Percentiles rank a stretch among this genome's conserved stretches.
phyloP scores from a whole-genome alignment of 2,888 invertebrate genomes.

The Anoncus sp. region DNA sequence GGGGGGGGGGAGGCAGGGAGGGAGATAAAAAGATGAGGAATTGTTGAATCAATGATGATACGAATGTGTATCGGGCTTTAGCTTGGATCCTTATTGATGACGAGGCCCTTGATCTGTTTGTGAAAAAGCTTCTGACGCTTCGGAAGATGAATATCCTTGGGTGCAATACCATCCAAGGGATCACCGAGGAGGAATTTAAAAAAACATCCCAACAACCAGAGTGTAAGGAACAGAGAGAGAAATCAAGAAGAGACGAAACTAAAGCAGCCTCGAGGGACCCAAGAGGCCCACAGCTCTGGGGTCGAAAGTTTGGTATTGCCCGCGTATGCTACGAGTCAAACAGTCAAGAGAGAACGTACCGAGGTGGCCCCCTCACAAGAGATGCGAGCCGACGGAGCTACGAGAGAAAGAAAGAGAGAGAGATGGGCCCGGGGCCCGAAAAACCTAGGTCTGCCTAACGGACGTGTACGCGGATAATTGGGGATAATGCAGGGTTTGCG shows the following conservation, averaged over 20 bases:
- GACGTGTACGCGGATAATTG: constrained; percentile 81
- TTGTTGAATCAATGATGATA: constrained; percentile 3
- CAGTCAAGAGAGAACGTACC: constrained; percentile 11
- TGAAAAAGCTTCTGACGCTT: too few species aligned
- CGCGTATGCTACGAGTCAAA: constrained; percentile 45
- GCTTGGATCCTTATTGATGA: constrained; percentile 1
- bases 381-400: too few species aligned
- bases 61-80: neutral
- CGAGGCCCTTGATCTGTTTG: too few species aligned
- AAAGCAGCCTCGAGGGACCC: constrained; percentile 14
- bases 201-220: too few species aligned
- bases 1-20: too few species aligned
- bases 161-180: too few species aligned
- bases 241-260: neutral
- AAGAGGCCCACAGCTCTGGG: constrained; percentile 24
- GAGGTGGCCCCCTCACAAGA: too few species aligned
- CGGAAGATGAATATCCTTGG: too few species aligned
- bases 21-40: too few species aligned
- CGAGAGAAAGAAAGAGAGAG: too few species aligned
- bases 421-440: constrained; percentile 67
- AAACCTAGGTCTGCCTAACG: constrained; percentile 77
- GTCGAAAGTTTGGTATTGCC: constrained; percentile 54
- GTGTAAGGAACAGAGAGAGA: neutral
- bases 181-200: too few species aligned
- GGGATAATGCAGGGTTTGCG: constrained; percentile 81